Conservation (phyloP, 2,888 invertebrate species). For the Drosophila kuntzei region DNA sequence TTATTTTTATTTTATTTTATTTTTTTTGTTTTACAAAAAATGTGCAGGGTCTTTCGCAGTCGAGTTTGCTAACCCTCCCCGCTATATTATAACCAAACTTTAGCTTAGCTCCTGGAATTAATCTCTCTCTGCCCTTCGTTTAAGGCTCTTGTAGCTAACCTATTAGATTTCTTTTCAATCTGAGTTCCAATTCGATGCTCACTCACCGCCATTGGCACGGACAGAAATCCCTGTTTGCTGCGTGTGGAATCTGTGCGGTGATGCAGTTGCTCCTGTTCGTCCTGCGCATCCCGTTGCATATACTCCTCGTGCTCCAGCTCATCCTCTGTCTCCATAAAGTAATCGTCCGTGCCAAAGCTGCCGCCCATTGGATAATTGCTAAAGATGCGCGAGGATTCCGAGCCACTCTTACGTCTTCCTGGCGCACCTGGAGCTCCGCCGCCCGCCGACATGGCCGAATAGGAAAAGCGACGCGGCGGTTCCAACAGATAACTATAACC, state of each 20-base stretch:
- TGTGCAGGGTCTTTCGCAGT: not conserved
- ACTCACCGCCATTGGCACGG: constrained; percentile 85
- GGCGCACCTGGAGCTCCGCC: constrained; percentile 82
- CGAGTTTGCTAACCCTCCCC: not conserved
- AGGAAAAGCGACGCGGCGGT: constrained; percentile 88
- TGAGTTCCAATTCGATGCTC: constrained; percentile 22
- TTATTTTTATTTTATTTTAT: not conserved
- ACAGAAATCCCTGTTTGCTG: constrained; percentile 84
- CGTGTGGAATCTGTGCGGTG: constrained; percentile 83
- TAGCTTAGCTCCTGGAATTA: too few species aligned
- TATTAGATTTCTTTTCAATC: not conserved
- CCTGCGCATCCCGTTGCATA: constrained; percentile 82
- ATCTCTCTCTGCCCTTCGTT: not conserved
- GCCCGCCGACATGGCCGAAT: constrained; percentile 82
- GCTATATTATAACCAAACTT: not conserved
- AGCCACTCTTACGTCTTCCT: constrained; percentile 87
- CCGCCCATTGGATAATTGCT: constrained; percentile 86
- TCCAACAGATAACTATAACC: constrained; percentile 91
- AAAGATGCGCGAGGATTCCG: constrained; percentile 86
- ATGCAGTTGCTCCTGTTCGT: constrained; percentile 68
- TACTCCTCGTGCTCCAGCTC: constrained; percentile 86
- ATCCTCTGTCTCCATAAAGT: constrained; percentile 86
- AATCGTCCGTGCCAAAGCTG: constrained; percentile 85
- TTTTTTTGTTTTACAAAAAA: not conserved
- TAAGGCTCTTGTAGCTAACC: not conserved